phyloP scores from a whole-genome alignment of 2,113 vertebrate genomes.

The Lichenostomus cassidix region DNA sequence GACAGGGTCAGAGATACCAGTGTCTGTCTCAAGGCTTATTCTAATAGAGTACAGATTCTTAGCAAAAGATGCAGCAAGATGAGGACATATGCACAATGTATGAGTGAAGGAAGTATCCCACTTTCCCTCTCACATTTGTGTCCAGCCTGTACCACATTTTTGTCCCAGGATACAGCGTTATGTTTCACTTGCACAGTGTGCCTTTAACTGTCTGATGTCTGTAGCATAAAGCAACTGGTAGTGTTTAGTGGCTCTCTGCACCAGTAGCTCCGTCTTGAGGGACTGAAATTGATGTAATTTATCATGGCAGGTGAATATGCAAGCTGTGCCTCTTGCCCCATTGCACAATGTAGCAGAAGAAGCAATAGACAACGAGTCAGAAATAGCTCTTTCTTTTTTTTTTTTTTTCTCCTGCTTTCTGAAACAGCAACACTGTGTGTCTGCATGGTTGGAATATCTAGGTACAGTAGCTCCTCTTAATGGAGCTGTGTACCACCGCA shows the following conservation, averaged over 20 bases:
- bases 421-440: neutral
- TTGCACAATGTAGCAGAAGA: conserved; percentile 6
- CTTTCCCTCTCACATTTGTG: neutral
- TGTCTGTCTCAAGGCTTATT: neutral
- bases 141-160: neutral
- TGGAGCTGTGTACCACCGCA: neutral
- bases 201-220: conserved; percentile 6
- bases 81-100: neutral
- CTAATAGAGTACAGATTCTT: neutral
- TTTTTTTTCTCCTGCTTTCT: neutral
- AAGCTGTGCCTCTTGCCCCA: conserved; percentile 42
- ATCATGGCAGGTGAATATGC: conserved; percentile 66
- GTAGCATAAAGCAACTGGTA: conserved; percentile 55
- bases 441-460: neutral
- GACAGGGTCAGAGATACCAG: neutral
- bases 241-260: conserved; percentile 52
- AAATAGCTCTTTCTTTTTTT: neutral
- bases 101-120: neutral
- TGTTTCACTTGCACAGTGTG: neutral
- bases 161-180: neutral
- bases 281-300: conserved; percentile 65
- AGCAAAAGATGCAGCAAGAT: neutral
- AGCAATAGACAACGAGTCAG: neutral
- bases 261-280: conserved; percentile 36
- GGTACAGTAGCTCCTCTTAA: conserved; percentile 35